Evolutionary conservation across 1,140 invertebrate genomes (phyloP).

Genomic region (Saccostrea cuccullata): DNA sequence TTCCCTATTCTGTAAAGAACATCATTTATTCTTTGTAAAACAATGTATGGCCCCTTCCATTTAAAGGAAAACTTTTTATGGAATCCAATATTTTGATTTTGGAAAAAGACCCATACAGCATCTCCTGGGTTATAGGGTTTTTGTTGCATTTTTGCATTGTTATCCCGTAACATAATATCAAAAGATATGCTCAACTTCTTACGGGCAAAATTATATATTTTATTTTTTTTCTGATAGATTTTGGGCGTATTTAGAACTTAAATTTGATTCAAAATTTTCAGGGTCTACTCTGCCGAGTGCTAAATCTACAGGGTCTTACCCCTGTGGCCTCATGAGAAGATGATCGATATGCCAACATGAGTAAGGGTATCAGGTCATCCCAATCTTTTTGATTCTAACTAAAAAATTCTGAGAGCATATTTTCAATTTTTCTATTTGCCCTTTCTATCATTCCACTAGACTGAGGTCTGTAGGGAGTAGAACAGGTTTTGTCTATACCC

Average conservation of each 20-base stretch:
- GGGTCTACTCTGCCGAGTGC: background rate
- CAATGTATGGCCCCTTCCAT: background rate
- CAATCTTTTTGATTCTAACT: constrained; percentile 29
- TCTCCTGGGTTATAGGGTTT: no score
- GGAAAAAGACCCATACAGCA: no score
- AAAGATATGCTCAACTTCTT: background rate
- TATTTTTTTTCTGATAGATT: background rate
- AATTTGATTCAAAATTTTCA: background rate
- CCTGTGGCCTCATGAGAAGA: no score
- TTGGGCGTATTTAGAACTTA: constrained; percentile 28
- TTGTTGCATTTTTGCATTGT: background rate
- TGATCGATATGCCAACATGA: no score
- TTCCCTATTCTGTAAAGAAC: background rate
- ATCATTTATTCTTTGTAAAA: constrained; percentile 29
- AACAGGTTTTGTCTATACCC: constrained; percentile 21
- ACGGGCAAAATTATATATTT: constrained; percentile 24
- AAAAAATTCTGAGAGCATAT: constrained; percentile 11
- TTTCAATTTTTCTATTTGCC: no score
- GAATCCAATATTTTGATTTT: background rate
- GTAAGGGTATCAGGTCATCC: no score
- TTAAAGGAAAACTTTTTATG: background rate
- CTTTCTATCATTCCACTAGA: constrained; percentile 40
- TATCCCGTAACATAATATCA: constrained; percentile 4
- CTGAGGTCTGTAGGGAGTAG: constrained; percentile 17
- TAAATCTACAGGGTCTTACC: constrained; percentile 25